Evolutionary conservation across 2,888 invertebrate genomes (phyloP).

Genomic region (Trichopoda pennipes): DNA sequence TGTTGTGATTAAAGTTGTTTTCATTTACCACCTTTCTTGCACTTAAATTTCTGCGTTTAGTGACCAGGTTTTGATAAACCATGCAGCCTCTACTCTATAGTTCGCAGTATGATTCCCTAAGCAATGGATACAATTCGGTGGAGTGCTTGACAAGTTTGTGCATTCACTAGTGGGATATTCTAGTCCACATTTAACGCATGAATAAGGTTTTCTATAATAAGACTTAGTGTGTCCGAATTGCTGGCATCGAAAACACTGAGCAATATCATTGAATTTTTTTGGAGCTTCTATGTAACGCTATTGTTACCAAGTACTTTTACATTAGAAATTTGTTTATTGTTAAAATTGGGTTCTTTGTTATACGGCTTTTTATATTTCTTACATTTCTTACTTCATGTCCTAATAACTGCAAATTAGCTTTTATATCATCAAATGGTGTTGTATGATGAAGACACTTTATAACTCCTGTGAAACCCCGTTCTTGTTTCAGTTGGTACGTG

Average conservation of each 20-base stretch:
- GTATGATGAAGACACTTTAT: conserved; percentile 34
- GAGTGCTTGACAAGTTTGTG: conserved; percentile 22
- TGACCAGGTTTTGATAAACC: conserved; percentile 37
- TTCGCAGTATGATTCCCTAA: conserved; percentile 22
- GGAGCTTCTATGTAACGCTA: too few relatives aligned
- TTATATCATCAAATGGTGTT: conserved; percentile 27
- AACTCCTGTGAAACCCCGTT: conserved; percentile 29
- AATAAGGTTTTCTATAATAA: conserved; percentile 36
- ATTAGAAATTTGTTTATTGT: conserved; percentile 37
- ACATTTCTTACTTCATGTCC: too few relatives aligned
- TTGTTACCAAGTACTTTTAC: conserved; percentile 10
- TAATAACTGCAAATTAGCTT: conserved; percentile 15
- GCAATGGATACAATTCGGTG: conserved; percentile 26
- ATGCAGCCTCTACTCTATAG: conserved; percentile 8
- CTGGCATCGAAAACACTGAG: conserved; percentile 48
- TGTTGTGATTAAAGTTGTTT: conserved; percentile 13
- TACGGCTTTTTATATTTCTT: too few relatives aligned
- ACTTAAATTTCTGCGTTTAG: conserved; percentile 14
- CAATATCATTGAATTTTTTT: too few relatives aligned
- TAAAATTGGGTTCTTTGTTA: conserved; percentile 17
- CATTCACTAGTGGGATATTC: conserved; percentile 44
- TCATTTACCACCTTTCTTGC: conserved; percentile 9
- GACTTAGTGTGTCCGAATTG: conserved; percentile 51
- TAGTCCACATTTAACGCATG: too few relatives aligned
- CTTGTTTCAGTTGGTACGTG: conserved; percentile 34